These are phyloP conservation scores for Sula dactylatra DNA, from an alignment of 2,113 vertebrate species.

Conservation along the genomic window DNA sequence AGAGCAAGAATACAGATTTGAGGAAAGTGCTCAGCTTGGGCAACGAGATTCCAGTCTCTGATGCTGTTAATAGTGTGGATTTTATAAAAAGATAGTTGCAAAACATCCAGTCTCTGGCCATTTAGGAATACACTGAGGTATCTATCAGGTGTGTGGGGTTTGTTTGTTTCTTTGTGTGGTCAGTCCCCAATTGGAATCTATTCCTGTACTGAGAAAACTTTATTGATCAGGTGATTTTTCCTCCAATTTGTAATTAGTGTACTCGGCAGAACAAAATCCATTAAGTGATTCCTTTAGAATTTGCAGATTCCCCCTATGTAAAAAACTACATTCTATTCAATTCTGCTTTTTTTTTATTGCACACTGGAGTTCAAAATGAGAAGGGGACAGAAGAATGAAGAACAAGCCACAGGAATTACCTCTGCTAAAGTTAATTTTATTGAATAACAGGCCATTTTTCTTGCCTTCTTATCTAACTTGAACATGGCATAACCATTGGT, in stretches of 20 bases:
- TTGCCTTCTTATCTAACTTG: not conserved
- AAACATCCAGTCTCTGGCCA: not conserved
- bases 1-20: not conserved
- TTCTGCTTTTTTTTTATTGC: not conserved
- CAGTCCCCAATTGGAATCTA: not conserved
- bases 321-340: not conserved
- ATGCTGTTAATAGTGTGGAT: not conserved
- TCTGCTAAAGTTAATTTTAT: not conserved
- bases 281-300: not conserved
- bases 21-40: not conserved
- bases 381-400: not conserved
- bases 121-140: not conserved
- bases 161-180: not conserved
- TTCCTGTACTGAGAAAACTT: not conserved
- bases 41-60: not conserved
- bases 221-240: not conserved
- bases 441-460: not conserved
- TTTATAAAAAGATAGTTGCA: not conserved
- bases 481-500: not conserved
- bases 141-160: not conserved
- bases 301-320: not conserved
- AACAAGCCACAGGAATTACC: not conserved
- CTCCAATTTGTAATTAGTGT: not conserved
- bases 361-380: not conserved
- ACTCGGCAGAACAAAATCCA: not conserved